Base-by-base conservation (phyloP, 2,113 vertebrate genomes). In the Orthonyx spaldingii region DNA sequence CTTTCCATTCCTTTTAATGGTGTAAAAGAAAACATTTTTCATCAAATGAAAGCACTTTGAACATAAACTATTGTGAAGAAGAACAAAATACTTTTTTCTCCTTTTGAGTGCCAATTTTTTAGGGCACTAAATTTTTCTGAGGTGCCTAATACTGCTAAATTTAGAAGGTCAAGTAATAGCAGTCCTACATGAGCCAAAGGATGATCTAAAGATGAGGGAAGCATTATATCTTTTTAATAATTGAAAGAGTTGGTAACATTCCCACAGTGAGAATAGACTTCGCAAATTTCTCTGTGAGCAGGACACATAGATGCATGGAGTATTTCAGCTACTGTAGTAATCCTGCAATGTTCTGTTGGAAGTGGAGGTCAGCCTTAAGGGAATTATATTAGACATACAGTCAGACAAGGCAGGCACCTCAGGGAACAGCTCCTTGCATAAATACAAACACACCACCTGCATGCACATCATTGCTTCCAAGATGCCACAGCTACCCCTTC, bases 201-300 rank as follows among this genome's bases (percentile, higher is more conserved):
- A 97, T 96, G 92, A 97, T 79, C 93, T 97, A 95, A 96, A 85
- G 83, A 96, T 94, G 92, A 96, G 68, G 86, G 78, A 95, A 96
- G 90, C 79, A 88, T 81, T 96, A 92, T 68, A 95, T 96, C 96
- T 96, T 92, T 78, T 86, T 84, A 96, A 93, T 91, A 97, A 97
- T 93, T 95, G 93, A 90, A 95, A 90, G 72, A 93, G 32, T 39
- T 96, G 85, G 96, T 83, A 88, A 68, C 0, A 0, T 93, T 94
- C 75, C 94, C 90, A 86, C 83, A 93, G 32, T 87, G 82, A 96
- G 96, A 94, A 90, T 83, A 84, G 19, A 75, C 68, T 94, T 81
- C 71, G 83, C 72, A 89, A 78, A 94, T 94, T 90, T 95, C 64
- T 87, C 35, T 92, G 69, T 2, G 1, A 93, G 83, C 0, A 1